Conservation (phyloP, 2,797 vertebrate species). For the Limosa lapponica region DNA sequence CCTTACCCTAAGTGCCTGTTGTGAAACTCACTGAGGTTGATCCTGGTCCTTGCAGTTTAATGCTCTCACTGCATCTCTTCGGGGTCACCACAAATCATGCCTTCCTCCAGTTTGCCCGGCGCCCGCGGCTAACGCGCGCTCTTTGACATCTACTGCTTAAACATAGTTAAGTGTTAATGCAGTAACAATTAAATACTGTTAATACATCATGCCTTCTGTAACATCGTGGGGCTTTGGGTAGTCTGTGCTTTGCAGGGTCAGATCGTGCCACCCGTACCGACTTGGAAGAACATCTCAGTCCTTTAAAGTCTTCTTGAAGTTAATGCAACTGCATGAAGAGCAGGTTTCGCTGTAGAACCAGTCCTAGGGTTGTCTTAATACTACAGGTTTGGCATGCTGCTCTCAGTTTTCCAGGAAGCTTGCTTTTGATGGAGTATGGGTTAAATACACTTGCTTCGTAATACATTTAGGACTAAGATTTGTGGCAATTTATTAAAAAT, state of each 20-base stretch:
- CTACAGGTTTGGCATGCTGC: neutral
- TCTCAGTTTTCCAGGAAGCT: neutral
- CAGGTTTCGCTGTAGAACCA: neutral
- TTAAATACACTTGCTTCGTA: neutral
- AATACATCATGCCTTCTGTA: neutral
- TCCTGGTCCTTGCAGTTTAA: neutral
- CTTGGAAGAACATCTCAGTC: neutral
- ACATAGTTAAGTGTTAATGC: neutral
- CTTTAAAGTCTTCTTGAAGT: neutral
- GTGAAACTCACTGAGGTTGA: neutral
- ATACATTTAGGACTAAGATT: neutral
- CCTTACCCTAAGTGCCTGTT: neutral
- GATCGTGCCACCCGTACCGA: rapidly evolving
- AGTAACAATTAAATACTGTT: neutral
- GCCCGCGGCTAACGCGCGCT: neutral
- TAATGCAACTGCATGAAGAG: neutral
- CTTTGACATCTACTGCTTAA: neutral
- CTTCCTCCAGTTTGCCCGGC: neutral
- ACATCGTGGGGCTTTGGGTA: rapidly evolving
- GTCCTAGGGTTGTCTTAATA: neutral
- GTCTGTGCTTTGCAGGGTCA: neutral
- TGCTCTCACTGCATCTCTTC: neutral
- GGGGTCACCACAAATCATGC: neutral
- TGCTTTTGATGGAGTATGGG: neutral
- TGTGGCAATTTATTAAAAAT: neutral